Base-by-base conservation (phyloP, 2,113 vertebrate species). In the Phyllopteryx taeniolatus region DNA sequence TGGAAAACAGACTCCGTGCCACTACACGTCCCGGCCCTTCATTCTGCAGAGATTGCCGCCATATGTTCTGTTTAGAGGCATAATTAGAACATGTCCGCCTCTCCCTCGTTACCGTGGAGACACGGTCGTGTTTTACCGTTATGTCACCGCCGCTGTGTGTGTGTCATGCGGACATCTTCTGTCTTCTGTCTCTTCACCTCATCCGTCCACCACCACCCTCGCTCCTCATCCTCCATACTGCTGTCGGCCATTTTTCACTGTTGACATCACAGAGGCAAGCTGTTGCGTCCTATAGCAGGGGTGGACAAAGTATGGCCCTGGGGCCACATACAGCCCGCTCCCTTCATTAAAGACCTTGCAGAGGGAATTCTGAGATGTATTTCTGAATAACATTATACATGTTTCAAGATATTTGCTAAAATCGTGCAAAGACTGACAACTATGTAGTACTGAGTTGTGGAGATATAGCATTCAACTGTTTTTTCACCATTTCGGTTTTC, bases 1-100 rank as follows among this genome's bases (percentile, higher is more conserved):
- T 80, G 73, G n/a, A 83, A 89, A 85, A 77, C 87, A 91, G 80
- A 85, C 66, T 80, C 62, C 47, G 68, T 71, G 44, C 47, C n/a
- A 71, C 68, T 61, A 71, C 35, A 19, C n/a, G 20, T 66, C 57
- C 19, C 20, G 9, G 56, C 47, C 66, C 67, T 12, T 44, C 57
- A 65, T 76, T 88, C 74, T 62, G 68, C 53, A 77, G 75, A 83
- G 83, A 88, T 89, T 86, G 74, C 73, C 86, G 80, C 75, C 89
- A 88, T 79, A 83, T 90, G 89, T 90, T 87, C 68, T 49, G 64
- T 71, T 31, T 27, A 70, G 63, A 78, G 19, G 35, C 61, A 72
- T 83, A 64, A 19, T 73, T 69, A 60, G 64, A 79, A 56, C 72
- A 76, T 27, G 72, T 35, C 22, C 39, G 20, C 12, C 22, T n/a